Conservation (phyloP, 2,797 vertebrate genomes). For the Parotocinclus haroldoi region DNA sequence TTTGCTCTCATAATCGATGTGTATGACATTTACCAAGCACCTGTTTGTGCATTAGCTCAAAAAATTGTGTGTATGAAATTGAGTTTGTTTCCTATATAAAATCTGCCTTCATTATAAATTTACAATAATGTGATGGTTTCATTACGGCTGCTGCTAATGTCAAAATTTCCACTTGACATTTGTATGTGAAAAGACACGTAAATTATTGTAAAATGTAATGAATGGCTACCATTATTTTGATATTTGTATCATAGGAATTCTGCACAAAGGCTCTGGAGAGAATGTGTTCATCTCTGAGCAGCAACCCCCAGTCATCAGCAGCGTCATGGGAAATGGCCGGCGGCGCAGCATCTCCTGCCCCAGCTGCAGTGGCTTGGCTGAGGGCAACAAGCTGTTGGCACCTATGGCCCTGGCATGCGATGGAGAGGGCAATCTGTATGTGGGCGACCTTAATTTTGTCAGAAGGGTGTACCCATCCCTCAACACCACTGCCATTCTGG, state of each 20-base stretch:
- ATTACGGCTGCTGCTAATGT: background rate
- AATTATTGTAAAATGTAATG: background rate
- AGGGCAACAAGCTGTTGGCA: constrained; percentile 86
- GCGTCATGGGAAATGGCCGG: constrained; percentile 85
- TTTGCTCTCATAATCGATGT: background rate
- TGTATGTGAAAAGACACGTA: background rate
- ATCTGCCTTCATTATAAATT: background rate
- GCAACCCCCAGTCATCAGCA: constrained; percentile 83
- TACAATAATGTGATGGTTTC: background rate
- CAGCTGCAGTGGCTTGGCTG: constrained; percentile 86
- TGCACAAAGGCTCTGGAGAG: constrained; percentile 86
- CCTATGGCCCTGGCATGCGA: constrained; percentile 83
- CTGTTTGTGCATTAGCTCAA: background rate
- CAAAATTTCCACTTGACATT: constrained; percentile 10
- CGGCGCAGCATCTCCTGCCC: constrained; percentile 86
- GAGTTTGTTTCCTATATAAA: background rate
- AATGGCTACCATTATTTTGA: background rate
- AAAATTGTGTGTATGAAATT: too few relatives aligned
- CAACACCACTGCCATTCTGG: constrained; percentile 84
- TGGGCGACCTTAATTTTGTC: constrained; percentile 87
- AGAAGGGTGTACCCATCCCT: constrained; percentile 83
- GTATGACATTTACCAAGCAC: constrained; percentile 5
- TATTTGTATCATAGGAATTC: constrained; percentile 68
- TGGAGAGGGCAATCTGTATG: constrained; percentile 81
- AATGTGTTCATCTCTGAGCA: constrained; percentile 82